phyloP scores from a whole-genome alignment of 2,888 invertebrate species.

The Apeira syringaria region DNA sequence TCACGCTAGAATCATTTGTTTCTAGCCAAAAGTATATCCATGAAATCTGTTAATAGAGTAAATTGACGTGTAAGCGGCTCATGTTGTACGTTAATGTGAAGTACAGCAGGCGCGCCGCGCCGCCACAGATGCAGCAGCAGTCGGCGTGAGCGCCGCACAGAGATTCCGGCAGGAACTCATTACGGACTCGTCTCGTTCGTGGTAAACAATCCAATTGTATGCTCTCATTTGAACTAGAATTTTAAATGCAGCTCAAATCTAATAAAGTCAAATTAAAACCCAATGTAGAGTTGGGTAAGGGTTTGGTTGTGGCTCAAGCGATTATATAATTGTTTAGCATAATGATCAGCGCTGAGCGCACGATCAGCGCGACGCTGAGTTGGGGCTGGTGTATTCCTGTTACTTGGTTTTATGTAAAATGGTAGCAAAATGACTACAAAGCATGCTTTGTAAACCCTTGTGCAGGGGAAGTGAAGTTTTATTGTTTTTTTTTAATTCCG shows the following conservation, averaged over 20 bases:
- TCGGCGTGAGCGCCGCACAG: constrained; percentile 25
- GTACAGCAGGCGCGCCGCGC: constrained; percentile 29
- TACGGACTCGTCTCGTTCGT: constrained; percentile 44
- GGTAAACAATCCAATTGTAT: constrained; percentile 65
- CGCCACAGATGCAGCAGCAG: constrained; percentile 14
- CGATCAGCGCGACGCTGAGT: no score
- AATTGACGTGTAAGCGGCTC: constrained; percentile 36
- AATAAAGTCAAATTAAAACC: constrained; percentile 73
- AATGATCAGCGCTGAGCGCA: no score
- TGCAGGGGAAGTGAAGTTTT: no score
- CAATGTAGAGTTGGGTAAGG: constrained; percentile 52
- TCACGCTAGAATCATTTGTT: constrained; percentile 1
- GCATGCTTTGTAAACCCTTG: no score
- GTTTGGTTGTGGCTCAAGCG: constrained; percentile 23
- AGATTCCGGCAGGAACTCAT: constrained; percentile 45
- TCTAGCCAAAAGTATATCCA: constrained; percentile 6
- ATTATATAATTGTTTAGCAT: no score
- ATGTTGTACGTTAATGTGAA: constrained; percentile 33
- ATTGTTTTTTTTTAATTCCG: no score
- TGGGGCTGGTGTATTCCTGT: no score
- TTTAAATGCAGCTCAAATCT: constrained; percentile 75
- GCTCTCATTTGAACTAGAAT: constrained; percentile 61
- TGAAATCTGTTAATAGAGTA: constrained; percentile 22
- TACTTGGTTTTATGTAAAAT: no score
- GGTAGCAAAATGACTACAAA: no score